Evolutionary conservation across 2,797 vertebrate species (phyloP), one percentile per base, ranked within the genome.

Genomic region (Ctenochaetus hawaiiensis): DNA sequence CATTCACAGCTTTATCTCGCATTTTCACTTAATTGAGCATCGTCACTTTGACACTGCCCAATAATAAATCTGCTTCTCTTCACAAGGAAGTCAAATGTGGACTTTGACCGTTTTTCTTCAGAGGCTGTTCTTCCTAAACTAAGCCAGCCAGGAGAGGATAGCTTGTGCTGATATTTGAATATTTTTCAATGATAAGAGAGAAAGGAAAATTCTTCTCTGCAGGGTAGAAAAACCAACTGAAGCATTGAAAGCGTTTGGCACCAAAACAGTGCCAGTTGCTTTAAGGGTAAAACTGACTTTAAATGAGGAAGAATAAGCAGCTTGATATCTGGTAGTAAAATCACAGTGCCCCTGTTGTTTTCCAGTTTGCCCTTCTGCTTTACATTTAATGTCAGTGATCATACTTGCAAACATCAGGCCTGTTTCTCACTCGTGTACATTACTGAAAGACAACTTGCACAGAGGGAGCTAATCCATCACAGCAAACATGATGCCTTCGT

Each of bases 21-120:
- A 77, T 85, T 87, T 75, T 84, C 86, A 85, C 89, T 90, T 89
- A 45, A 89, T 91, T 89, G 81, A 59, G 72, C 45, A 9, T 68
- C 80, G 52, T 79, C 67, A 45, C 72, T 83, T 64, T 80, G 85
- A 85, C 86, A 51, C 75, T 0, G 67, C 59, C 26, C 61, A 49
- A 41, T 70, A 16, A 45, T n/a, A 58, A 76, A 72, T 63, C 39
- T 61, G 67, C 60, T 4, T 53, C 53, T 59, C 56, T 39, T 63
- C 9, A 20, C 72, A 61, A 30, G 81, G 81, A 66, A 66, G 53
- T 74, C 65, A 6, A 10, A 41, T 4, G 2, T 17, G 48, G 71
- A 75, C 49, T 76, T 30, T 56, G 53, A 51, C 39, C 44, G 1
- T 11, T 54, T 20, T 44, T n/a, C n/a, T 60, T 16, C 13, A 84